Percentiles rank a stretch among this genome's conserved stretches.
phyloP scores from a whole-genome alignment of 2,888 invertebrate species.

The Sminthurides aquaticus region DNA sequence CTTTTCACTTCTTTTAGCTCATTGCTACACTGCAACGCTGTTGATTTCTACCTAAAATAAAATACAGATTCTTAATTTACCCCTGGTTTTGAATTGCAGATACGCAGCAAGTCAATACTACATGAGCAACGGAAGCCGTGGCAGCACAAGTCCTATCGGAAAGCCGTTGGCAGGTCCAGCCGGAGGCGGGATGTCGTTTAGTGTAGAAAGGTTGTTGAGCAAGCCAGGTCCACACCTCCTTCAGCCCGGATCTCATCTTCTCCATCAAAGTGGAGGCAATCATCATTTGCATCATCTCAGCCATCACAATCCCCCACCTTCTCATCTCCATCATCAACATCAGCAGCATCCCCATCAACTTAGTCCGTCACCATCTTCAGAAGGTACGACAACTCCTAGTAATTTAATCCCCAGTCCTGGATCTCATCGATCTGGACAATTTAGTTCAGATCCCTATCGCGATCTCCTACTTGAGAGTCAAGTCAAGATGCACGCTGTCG shows the following conservation, averaged over 20 bases:
- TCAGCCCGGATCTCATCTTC: constrained; percentile 19
- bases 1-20: too few species aligned
- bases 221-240: constrained; percentile 32
- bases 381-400: constrained; percentile 24
- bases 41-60: too few species aligned
- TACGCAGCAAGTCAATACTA: constrained; percentile 42
- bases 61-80: too few species aligned
- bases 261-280: constrained; percentile 18
- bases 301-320: constrained; percentile 26
- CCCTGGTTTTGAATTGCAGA: constrained; percentile 28
- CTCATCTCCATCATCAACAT: constrained; percentile 20
- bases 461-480: constrained; percentile 30
- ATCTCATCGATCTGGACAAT: constrained; percentile 27
- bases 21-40: too few species aligned
- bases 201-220: constrained; percentile 40
- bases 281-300: constrained; percentile 32
- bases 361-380: constrained; percentile 10
- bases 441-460: constrained; percentile 31
- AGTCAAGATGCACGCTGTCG: constrained; percentile 28
- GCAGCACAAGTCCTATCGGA: constrained; percentile 27
- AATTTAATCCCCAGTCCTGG: constrained; percentile 30
- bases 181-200: constrained; percentile 37
- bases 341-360: constrained; percentile 20
- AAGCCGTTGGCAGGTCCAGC: constrained; percentile 36
- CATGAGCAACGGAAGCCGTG: constrained; percentile 36